Evolutionary conservation across 2,888 invertebrate genomes (phyloP).

Genomic region (Drosophila fungiperda): DNA sequence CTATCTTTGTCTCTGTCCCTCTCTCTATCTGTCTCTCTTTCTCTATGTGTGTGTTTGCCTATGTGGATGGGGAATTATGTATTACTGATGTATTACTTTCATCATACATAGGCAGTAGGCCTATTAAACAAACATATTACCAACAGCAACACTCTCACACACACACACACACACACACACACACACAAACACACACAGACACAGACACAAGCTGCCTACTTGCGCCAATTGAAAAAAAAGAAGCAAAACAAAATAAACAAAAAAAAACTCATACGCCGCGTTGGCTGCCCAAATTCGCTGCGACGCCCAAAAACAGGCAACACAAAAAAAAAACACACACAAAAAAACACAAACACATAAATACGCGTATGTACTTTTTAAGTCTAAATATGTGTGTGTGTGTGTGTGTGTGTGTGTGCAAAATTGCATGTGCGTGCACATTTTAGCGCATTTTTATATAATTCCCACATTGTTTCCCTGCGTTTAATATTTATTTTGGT

Average conservation of each 20-base stretch:
- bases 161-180: slow-evolving; percentile 13
- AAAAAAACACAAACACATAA: slow-evolving; percentile 13
- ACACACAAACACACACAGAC: slow-evolving; percentile 9
- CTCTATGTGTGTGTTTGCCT: neutral
- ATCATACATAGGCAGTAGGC: slow-evolving; percentile 62
- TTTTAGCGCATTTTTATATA: slow-evolving; percentile 82
- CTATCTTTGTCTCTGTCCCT: neutral
- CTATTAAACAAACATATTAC: slow-evolving; percentile 79
- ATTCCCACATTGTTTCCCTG: slow-evolving; percentile 75
- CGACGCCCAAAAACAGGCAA: slow-evolving; percentile 68
- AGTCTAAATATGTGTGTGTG: slow-evolving; percentile 22
- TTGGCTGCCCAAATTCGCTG: slow-evolving; percentile 58
- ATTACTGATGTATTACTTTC: slow-evolving; percentile 45
- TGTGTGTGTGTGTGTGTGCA: slow-evolving; percentile 8
- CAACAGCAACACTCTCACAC: slow-evolving; percentile 31
- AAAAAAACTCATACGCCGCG: slow-evolving; percentile 42
- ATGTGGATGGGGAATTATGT: slow-evolving; percentile 39
- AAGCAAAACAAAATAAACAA: neutral
- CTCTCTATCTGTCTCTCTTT: neutral
- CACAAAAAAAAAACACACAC: slow-evolving; percentile 33
- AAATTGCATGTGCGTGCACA: slow-evolving; percentile 45
- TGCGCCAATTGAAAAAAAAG: slow-evolving; percentile 13
- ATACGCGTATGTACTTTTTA: slow-evolving; percentile 22
- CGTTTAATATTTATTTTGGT: slow-evolving; percentile 70
- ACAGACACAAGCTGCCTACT: neutral